Conservation (phyloP, 2,113 vertebrate species). For the Oreocharis arfaki region DNA sequence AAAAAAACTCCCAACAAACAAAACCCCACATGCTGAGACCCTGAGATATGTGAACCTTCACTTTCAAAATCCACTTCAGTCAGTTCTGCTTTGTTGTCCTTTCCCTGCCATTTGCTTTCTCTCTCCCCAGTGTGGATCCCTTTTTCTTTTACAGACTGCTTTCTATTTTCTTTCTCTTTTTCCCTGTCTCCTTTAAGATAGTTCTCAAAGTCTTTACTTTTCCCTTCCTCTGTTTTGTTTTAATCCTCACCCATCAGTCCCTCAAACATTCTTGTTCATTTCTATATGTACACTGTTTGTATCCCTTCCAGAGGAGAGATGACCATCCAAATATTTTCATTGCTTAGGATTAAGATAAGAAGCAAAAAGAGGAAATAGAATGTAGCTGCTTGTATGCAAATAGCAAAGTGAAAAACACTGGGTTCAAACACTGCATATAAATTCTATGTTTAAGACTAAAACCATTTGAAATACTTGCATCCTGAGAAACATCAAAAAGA, state of each 20-base stretch:
- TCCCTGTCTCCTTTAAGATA: not conserved
- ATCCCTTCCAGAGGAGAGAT: not conserved
- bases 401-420: not conserved
- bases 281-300: not conserved
- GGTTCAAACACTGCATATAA: not conserved
- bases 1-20: accelerated
- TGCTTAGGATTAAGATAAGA: not conserved
- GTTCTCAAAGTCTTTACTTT: not conserved
- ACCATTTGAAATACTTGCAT: not conserved
- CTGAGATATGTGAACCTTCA: not conserved
- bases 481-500: not conserved
- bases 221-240: not conserved
- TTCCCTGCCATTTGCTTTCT: not conserved
- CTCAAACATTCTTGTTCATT: not conserved
- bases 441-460: not conserved
- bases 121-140: not conserved
- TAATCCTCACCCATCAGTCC: not conserved
- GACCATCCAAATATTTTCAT: not conserved
- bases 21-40: not conserved
- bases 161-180: not conserved
- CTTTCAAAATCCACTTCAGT: not conserved
- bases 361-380: not conserved
- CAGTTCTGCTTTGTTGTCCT: not conserved
- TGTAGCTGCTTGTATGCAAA: not conserved
- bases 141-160: not conserved